Base-by-base conservation (phyloP, 2,888 invertebrate genomes). In the Pseudanteris insignis region DNA sequence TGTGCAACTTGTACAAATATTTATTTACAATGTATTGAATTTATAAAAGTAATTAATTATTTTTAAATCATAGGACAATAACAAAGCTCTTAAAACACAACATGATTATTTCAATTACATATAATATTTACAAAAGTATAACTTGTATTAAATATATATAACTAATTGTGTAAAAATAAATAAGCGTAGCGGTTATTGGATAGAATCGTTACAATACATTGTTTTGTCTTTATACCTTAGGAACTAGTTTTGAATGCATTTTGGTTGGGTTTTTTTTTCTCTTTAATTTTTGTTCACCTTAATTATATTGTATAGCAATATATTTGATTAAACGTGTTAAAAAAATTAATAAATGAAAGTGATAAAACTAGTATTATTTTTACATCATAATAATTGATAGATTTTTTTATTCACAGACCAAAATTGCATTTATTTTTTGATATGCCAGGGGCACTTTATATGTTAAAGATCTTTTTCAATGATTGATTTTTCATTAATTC, bases 1-100 rank as follows among this genome's bases (percentile, higher is more conserved):
- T 50, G 50, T 38, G 50, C 40, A 41, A 58, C 15, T 38, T 58
- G 58, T 58, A 50, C 30, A 58, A 38, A 53, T 41, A 48, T 57
- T 57, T 57, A 48, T 57, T 57, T 48, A 55, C 55, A 48, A 36
- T 28, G 29, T 47, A 62, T 36, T 33, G 25, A 41, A 46, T 38
- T 40, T 32, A 10, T 43, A 21, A 32, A 36, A 10, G 28, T 34
- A 36, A 47, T 12, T n/a, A 25, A 55, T 55, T 33, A 29, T 47
- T 55, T 55, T 54, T 34, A 41, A 41, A 47, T 55, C 29, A 25
- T 55, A 47, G 38, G 62, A 62, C 58, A 63, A 58, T 63, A 63
- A 63, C 48, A 32, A 63, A 29, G 44, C 36, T 54, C 53, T 38
- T 53, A 62, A 40, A 47, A 44, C 44, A n/a, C n/a, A n/a, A 72